These are phyloP conservation scores for Pinna nobilis DNA, from an alignment of 1,140 invertebrate species.

Conservation along the genomic window DNA sequence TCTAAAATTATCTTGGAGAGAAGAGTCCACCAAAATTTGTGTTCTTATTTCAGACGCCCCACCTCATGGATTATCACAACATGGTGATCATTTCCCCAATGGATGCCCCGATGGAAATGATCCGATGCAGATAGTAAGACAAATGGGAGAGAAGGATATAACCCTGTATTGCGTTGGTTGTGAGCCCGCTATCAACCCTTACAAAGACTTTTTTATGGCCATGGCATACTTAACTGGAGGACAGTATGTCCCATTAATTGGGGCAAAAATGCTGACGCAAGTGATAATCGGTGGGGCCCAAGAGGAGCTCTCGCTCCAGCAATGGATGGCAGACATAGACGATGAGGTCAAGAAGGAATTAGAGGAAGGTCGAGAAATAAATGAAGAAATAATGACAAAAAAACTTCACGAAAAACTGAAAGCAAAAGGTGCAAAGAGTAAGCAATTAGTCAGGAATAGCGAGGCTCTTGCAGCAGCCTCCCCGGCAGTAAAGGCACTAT, in stretches of 20 bases:
- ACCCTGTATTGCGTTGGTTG: constrained; percentile 65
- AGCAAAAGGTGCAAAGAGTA: constrained; percentile 46
- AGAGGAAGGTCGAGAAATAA: constrained; percentile 28
- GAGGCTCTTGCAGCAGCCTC: neutral
- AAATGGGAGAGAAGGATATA: constrained; percentile 64
- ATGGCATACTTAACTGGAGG: constrained; percentile 67
- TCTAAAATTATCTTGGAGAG: constrained; percentile 62
- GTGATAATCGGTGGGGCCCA: constrained; percentile 66
- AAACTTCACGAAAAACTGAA: constrained; percentile 44
- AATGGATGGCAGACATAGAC: constrained; percentile 63
- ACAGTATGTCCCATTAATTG: constrained; percentile 64
- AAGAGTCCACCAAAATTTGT: constrained; percentile 64
- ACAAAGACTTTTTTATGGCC: constrained; percentile 68
- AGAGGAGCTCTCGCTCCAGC: constrained; percentile 66
- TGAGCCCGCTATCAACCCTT: constrained; percentile 62
- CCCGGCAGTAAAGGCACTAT: neutral
- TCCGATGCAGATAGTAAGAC: constrained; percentile 55
- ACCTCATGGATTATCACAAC: constrained; percentile 60
- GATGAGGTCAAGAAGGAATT: constrained; percentile 52
- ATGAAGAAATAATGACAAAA: constrained; percentile 46
- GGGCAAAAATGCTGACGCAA: constrained; percentile 53
- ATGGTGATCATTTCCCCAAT: constrained; percentile 51
- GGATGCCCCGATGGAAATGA: constrained; percentile 55
- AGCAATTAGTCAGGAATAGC: constrained; percentile 49
- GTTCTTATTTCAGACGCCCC: constrained; percentile 68